These are phyloP conservation scores for Myopa testacea DNA, from an alignment of 2,888 invertebrate species.

Conservation along the genomic window DNA sequence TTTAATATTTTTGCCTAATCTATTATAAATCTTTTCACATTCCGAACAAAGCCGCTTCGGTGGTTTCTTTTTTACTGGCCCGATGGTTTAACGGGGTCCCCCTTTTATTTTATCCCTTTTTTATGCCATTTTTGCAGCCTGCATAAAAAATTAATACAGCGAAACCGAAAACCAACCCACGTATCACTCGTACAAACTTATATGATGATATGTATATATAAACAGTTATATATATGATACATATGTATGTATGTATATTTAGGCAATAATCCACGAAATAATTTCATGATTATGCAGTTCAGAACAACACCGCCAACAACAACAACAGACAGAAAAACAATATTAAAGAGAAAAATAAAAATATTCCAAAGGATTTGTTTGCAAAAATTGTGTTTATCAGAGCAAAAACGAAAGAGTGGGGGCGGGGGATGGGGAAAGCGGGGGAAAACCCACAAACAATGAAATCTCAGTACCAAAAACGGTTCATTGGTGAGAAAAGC, in stretches of 20 bases:
- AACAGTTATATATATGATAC: too few relatives aligned
- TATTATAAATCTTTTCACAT: neutral
- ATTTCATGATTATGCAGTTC: slow-evolving; percentile 47
- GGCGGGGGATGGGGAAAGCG: neutral
- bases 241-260: slow-evolving; percentile 18
- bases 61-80: too few relatives aligned
- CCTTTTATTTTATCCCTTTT: neutral
- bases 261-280: slow-evolving; percentile 46
- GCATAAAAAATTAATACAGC: neutral
- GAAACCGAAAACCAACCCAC: neutral
- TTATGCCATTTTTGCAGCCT: neutral
- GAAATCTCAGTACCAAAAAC: neutral
- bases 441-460: neutral
- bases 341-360: neutral
- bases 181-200: neutral
- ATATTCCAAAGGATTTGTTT: slow-evolving; percentile 26
- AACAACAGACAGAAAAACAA: slow-evolving; percentile 19
- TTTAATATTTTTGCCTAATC: neutral
- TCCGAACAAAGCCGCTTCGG: neutral
- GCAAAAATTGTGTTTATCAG: slow-evolving; percentile 24
- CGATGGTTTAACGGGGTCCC: neutral
- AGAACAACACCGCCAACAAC: slow-evolving; percentile 5
- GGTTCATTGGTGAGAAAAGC: neutral
- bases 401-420: neutral
- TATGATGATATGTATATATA: too few relatives aligned